Conservation (phyloP, 1,140 invertebrate genomes). For the Brachionus paranguensis region DNA sequence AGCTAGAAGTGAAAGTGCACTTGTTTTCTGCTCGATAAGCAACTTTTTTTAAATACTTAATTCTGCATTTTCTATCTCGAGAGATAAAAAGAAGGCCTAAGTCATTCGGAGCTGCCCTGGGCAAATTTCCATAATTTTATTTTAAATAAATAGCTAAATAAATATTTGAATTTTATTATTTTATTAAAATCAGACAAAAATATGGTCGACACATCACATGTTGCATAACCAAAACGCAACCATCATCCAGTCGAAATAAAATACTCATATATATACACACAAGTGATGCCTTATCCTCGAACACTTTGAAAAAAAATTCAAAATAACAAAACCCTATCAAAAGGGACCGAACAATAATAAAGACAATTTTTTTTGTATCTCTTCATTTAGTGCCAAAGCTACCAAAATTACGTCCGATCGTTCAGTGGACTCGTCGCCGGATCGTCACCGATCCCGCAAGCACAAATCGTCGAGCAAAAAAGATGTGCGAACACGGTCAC, state of each 20-base stretch:
- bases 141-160: no score
- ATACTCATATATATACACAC: background rate
- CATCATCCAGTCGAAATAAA: background rate
- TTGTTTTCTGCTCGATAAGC: no score
- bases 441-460: background rate
- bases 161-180: no score
- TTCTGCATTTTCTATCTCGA: no score
- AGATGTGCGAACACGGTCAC: background rate
- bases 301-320: background rate
- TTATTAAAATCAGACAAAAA: background rate
- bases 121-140: no score
- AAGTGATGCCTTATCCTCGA: background rate
- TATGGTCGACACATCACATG: background rate
- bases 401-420: slow-evolving; percentile 4
- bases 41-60: no score
- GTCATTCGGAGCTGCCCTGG: no score
- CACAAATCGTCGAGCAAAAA: slow-evolving; percentile 17
- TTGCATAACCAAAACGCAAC: background rate
- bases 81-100: no score
- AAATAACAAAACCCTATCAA: background rate
- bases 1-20: no score
- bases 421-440: background rate
- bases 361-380: no score
- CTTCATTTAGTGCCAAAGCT: background rate
- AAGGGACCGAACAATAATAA: background rate